Evolutionary conservation across 1,140 invertebrate species (phyloP).

Genomic region (Teleogryllus occipitalis): DNA sequence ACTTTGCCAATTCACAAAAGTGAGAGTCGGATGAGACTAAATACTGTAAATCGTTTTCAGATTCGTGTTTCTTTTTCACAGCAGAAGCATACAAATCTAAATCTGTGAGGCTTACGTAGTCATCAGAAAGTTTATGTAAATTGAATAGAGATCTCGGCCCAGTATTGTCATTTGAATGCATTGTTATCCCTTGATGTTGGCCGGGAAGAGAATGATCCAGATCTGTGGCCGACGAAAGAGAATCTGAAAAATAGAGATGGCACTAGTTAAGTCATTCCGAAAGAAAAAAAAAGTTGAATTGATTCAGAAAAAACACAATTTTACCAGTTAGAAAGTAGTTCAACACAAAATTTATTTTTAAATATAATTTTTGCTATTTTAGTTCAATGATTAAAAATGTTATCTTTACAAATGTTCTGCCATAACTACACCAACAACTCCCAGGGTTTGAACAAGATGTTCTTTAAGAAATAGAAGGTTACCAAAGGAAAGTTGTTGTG

Average conservation of each 20-base stretch:
- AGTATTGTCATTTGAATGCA: neutral
- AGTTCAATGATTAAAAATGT: too few species aligned
- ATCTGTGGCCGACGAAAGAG: constrained; percentile 66
- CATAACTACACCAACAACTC: too few species aligned
- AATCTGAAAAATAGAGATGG: constrained; percentile 43
- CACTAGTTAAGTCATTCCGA: too few species aligned
- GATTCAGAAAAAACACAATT: too few species aligned
- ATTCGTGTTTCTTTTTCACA: neutral
- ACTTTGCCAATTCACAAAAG: constrained; percentile 56
- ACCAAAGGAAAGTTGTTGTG: too few species aligned
- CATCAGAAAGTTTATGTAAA: constrained; percentile 11
- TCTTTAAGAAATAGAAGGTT: too few species aligned
- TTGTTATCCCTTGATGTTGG: constrained; percentile 28
- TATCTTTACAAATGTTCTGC: too few species aligned
- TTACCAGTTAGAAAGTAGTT: too few species aligned
- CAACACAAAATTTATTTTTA: too few species aligned
- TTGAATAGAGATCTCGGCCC: constrained; percentile 26
- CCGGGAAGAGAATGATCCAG: constrained; percentile 48
- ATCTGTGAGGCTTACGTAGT: constrained; percentile 6
- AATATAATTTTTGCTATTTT: too few species aligned
- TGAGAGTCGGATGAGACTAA: neutral
- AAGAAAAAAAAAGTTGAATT: too few species aligned
- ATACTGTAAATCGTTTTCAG: neutral
- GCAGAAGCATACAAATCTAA: neutral
- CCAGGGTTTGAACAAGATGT: too few species aligned